Base-by-base conservation (phyloP, 2,888 invertebrate genomes). In the Apeira syringaria region DNA sequence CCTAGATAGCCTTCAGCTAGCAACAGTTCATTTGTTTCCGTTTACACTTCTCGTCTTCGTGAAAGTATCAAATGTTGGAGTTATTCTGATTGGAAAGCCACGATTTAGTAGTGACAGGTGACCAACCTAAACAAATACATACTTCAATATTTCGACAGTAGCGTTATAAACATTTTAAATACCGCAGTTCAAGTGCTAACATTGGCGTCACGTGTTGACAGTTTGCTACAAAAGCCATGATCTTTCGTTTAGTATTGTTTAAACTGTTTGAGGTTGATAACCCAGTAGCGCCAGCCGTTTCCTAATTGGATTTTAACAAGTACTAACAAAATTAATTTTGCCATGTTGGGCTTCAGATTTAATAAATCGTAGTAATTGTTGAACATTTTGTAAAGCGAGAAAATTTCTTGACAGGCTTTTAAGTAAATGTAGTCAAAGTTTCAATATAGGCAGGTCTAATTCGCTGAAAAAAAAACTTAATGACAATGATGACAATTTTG, bases 21-120 rank as follows among this genome's bases (percentile, higher is more conserved):
- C 67, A 74, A 78, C 77, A 80, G 82, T 80, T 84, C 79, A 85
- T 84, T 85, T 84, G 77, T 84, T 85, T 85, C 82, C 82, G 80
- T 85, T 83, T 81, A 68, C 79, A 80, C 79, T 80, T 78, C 77
- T 76, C 70, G 70, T 79, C 79, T 80, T 74, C 72, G 73, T 64
- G 60, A 70, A 76, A 78, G 77, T 85, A 82, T 84, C 75, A 74
- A 67, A 77, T 80, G 80, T 79, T 77, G 65, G 70, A 59, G 59
- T 62, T 59, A 66, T 68, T 62, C 64, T 82, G 79, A 86, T 86
- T 85, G 70, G 80, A 75, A 66, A 67, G 62, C 65, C 85, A 83
- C 85, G 85, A 80, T 63, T 74, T 30, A 57, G 62, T 56, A 40
- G 61, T 65, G 59, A 63, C 62, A 61, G 59, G 58, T 53, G 61